phyloP scores from a whole-genome alignment of 2,888 invertebrate species.

The Andrena fulva region DNA sequence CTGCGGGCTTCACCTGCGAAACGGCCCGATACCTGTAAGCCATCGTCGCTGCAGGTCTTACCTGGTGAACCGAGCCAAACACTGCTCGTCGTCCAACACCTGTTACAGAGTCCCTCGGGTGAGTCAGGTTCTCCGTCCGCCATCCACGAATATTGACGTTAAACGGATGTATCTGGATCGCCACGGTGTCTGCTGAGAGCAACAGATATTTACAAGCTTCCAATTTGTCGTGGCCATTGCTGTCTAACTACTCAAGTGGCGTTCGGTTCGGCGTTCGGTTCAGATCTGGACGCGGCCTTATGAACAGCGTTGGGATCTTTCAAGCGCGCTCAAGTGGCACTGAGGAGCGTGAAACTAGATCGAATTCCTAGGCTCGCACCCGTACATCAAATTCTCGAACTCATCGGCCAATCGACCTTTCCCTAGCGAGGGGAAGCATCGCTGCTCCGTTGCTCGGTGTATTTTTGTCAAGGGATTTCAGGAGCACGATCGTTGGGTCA shows the following conservation, averaged over 20 bases:
- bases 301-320: no score
- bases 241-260: no score
- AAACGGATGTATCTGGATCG: constrained; percentile 30
- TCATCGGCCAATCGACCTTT: neutral
- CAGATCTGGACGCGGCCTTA: no score
- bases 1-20: constrained; percentile 76
- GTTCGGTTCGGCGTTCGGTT: no score
- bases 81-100: constrained; percentile 70
- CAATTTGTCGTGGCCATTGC: neutral
- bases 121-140: constrained; percentile 61
- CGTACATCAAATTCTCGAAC: no score
- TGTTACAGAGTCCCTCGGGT: constrained; percentile 65
- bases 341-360: no score
- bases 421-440: neutral
- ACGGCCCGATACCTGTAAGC: constrained; percentile 70
- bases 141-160: constrained; percentile 46
- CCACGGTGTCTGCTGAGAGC: neutral
- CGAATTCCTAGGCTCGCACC: neutral
- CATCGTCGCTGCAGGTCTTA: constrained; percentile 62
- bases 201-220: neutral
- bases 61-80: constrained; percentile 71
- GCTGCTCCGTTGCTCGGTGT: neutral
- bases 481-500: constrained; percentile 64
- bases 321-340: no score
- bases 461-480: constrained; percentile 36